A percentile compares a stretch with the other conserved stretches of the same genome.
Conservation (phyloP, 2,113 vertebrate genomes). For the Pardalotus punctatus region DNA sequence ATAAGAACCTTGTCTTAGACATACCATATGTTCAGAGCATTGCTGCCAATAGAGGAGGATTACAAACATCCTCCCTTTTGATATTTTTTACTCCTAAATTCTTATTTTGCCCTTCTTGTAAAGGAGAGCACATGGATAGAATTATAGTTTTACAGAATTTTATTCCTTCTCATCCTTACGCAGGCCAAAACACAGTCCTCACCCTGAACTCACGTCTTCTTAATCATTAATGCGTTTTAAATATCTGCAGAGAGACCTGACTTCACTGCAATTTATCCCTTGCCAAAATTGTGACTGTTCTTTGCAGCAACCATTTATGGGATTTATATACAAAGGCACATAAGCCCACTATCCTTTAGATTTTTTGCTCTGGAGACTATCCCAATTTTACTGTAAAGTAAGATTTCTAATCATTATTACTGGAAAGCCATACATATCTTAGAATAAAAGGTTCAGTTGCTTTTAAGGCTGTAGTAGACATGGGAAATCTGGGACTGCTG, state of each 20-base stretch:
- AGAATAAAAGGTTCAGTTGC: background rate
- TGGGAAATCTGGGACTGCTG: background rate
- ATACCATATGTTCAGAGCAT: slow-evolving; percentile 35
- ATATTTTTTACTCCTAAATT: background rate
- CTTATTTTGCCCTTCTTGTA: background rate
- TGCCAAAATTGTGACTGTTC: background rate
- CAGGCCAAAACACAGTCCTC: background rate
- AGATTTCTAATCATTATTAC: background rate
- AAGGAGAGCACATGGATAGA: background rate
- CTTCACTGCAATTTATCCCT: background rate
- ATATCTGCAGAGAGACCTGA: background rate
- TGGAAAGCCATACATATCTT: background rate
- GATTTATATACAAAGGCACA: background rate
- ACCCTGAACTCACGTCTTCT: background rate
- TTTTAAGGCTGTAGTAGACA: background rate
- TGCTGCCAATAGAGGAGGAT: slow-evolving; percentile 41
- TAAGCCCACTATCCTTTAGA: background rate
- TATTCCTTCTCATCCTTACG: background rate
- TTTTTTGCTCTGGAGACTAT: background rate
- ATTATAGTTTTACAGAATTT: background rate
- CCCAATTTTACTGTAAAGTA: background rate
- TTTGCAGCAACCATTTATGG: background rate
- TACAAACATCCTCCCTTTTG: background rate
- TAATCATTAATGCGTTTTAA: background rate
- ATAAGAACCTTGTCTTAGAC: slow-evolving; percentile 31